A percentile compares a stretch with the other conserved stretches of the same genome.
phyloP scores from a whole-genome alignment of 2,888 invertebrate species.

The Harpagoxenus sublaevis region DNA sequence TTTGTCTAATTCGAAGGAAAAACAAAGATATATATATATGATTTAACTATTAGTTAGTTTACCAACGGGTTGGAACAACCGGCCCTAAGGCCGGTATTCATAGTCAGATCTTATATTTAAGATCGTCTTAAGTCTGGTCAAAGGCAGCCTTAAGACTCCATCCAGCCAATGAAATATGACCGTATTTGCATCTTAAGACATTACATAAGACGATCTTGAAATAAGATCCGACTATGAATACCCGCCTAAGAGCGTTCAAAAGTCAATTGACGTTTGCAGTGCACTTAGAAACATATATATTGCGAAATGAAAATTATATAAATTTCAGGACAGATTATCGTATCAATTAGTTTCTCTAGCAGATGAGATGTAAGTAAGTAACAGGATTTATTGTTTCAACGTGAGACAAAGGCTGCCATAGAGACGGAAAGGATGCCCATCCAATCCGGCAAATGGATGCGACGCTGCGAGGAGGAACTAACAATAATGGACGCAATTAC shows the following conservation, averaged over 20 bases:
- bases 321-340: not conserved
- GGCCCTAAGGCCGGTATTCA: too few species aligned
- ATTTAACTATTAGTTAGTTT: too few species aligned
- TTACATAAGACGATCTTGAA: too few species aligned
- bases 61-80: too few species aligned
- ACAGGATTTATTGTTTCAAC: constrained; percentile 9
- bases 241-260: not conserved
- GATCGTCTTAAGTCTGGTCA: too few species aligned
- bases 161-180: too few species aligned
- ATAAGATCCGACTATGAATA: too few species aligned
- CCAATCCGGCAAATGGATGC: constrained; percentile 18
- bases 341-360: not conserved
- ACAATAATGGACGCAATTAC: constrained; percentile 44
- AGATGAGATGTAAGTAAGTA: not conserved
- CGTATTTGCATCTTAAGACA: too few species aligned
- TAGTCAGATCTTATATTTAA: too few species aligned
- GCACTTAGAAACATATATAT: not conserved
- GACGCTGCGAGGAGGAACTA: constrained; percentile 25
- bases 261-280: not conserved
- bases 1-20: too few species aligned
- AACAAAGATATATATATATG: too few species aligned
- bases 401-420: not conserved
- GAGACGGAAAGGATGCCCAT: not conserved
- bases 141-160: too few species aligned
- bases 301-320: not conserved